Evolutionary conservation across 2,888 invertebrate species (phyloP), one percentile per base, ranked within the genome.

Genomic region (Epiblema foenella): DNA sequence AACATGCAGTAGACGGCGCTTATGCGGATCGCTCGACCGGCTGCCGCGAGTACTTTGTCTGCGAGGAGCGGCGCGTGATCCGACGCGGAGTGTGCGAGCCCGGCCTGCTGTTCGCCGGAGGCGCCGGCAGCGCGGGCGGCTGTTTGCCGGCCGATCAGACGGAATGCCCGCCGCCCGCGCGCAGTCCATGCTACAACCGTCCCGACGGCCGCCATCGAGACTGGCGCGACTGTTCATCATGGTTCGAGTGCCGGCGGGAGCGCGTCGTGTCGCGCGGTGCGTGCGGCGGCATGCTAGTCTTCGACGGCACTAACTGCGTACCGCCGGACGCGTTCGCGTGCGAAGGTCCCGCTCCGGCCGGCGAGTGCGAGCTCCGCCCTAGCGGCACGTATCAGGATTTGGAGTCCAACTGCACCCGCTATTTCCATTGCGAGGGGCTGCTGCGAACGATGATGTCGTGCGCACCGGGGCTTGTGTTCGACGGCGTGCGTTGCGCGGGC

Each of bases 21-120:
- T 94, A 95, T 82, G 90, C 94, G 17, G 95, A 95, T 79, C 87
- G 92, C 24, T 84, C 91, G 10, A 89, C 94, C 18, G 93, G 92
- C 33, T 95, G 95, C 78, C 90, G 93, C 49, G 94, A 94, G 77
- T 95, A 95, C 80, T 94, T 94, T 79, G 95, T 93, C 76, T 95
- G 95, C 81, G 90, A 93, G 74, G 88, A 91, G 46, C 88, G 88
- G 17, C 92, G 94, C 37, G 94, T 94, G 39, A 90, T 93, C 57
- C 89, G 94, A 8, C 91, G 94, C 68, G 89, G 95, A 10, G 94
- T 94, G 17, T 95, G 95, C 78, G 93, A 94, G 56, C 85, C 90
- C 12, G 94, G 91, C 3, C 85, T 90, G 59, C 79, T 94, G 42
- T 95, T 95, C 79, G 89, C 94, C 66, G 91, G 90, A 18, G 94